These are phyloP conservation scores for Eurytoma adleriae DNA, from an alignment of 2,888 invertebrate genomes.

Conservation along the genomic window DNA sequence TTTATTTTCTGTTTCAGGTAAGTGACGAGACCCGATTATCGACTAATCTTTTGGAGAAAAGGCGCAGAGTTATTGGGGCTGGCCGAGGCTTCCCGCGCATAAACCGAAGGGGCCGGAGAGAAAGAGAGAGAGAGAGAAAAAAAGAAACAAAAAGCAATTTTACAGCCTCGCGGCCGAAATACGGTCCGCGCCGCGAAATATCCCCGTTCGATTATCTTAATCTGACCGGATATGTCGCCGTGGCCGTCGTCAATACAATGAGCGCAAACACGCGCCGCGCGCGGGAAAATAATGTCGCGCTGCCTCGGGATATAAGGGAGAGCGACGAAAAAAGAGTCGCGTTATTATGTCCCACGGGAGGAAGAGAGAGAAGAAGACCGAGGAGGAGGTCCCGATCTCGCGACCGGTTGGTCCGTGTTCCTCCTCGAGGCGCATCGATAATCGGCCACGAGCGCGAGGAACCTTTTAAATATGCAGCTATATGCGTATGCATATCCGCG, in stretches of 20 bases:
- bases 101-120: background rate
- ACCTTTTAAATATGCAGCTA: constrained; percentile 47
- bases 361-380: constrained; percentile 1
- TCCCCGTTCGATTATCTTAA: constrained; percentile 50
- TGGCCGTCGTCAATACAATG: constrained; percentile 23
- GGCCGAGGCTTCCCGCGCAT: background rate
- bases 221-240: constrained; percentile 47
- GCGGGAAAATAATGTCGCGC: constrained; percentile 37
- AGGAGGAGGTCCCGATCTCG: background rate
- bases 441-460: constrained; percentile 35
- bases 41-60: constrained; percentile 37
- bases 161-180: background rate
- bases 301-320: background rate
- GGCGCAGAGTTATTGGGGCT: constrained; percentile 32
- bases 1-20: constrained; percentile 63
- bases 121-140: constrained; percentile 2
- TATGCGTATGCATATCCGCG: constrained; percentile 63
- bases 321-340: constrained; percentile 30
- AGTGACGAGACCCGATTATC: constrained; percentile 56
- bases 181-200: constrained; percentile 34
- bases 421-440: constrained; percentile 45
- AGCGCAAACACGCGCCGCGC: background rate
- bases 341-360: constrained; percentile 35
- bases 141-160: constrained; percentile 34
- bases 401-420: constrained; percentile 13